Evolutionary conservation across 2,888 invertebrate species (phyloP).

Genomic region (Panzeria rudis): DNA sequence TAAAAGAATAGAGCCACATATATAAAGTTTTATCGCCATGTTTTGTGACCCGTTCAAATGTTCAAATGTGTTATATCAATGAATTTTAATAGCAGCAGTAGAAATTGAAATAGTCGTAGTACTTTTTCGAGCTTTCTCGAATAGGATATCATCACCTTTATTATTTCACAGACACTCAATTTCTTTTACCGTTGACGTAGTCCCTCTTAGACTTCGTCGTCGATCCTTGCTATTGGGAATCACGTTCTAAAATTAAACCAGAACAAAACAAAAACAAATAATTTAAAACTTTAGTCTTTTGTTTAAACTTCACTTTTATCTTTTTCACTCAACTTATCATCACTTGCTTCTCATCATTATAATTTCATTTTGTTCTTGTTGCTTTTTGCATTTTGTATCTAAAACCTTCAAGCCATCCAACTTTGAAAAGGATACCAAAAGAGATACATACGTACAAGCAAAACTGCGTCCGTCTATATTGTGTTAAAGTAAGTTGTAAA

Average conservation of each 20-base stretch:
- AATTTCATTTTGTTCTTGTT: neutral
- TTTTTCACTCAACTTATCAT: conserved; percentile 52
- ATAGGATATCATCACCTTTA: too few species aligned
- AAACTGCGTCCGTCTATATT: neutral
- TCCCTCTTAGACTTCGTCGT: neutral
- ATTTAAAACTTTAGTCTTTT: conserved; percentile 42
- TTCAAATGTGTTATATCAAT: too few species aligned
- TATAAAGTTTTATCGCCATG: too few species aligned
- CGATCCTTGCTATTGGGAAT: neutral
- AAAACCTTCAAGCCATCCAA: conserved; percentile 15
- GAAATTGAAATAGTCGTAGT: too few species aligned
- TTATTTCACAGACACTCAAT: too few species aligned
- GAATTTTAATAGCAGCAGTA: too few species aligned
- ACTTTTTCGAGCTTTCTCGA: too few species aligned
- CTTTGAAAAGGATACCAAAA: conserved; percentile 12
- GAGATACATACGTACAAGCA: neutral
- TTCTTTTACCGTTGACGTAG: too few species aligned
- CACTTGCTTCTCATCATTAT: conserved; percentile 42
- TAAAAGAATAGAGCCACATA: too few species aligned
- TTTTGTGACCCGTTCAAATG: too few species aligned
- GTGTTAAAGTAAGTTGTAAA: conserved; percentile 21
- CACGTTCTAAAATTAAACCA: neutral
- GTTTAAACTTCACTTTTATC: conserved; percentile 45
- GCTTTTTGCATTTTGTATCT: neutral
- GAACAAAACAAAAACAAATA: neutral